These are phyloP conservation scores for Doris montereyensis DNA, from an alignment of 2,888 invertebrate species.

Conservation along the genomic window DNA sequence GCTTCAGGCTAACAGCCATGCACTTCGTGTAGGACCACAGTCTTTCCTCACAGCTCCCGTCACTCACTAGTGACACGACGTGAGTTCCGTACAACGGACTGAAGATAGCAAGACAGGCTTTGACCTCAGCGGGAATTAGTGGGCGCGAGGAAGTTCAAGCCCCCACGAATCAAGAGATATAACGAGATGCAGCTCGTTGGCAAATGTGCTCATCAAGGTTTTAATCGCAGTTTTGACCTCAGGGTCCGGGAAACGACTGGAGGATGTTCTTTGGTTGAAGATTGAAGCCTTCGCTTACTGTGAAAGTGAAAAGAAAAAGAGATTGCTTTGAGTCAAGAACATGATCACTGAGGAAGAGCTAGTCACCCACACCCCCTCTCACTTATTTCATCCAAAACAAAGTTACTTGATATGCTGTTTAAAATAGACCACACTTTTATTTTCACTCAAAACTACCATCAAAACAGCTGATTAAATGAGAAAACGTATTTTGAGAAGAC, in stretches of 20 bases:
- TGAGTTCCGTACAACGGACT: conserved; percentile 52
- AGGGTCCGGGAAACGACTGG: conserved; percentile 43
- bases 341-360: no score
- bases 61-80: conserved; percentile 50
- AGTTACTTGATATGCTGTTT: no score
- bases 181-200: conserved; percentile 43
- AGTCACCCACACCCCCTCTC: no score
- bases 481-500: background rate
- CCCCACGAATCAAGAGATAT: conserved; percentile 59
- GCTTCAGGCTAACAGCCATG: conserved; percentile 50
- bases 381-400: no score
- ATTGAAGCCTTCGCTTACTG: conserved; percentile 42
- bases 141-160: conserved; percentile 51
- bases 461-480: background rate
- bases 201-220: conserved; percentile 37
- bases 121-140: conserved; percentile 13
- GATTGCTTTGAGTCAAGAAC: no score
- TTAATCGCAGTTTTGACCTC: conserved; percentile 23
- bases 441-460: background rate
- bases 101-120: conserved; percentile 23
- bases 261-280: conserved; percentile 54
- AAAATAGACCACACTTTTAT: background rate
- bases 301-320: conserved; percentile 5
- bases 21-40: conserved; percentile 45
- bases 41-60: conserved; percentile 6